A percentile compares a stretch with the other conserved stretches of the same genome.
Conservation (phyloP, 53 echinoderm and acorn worm genomes). For the Actinopyga echinites region DNA sequence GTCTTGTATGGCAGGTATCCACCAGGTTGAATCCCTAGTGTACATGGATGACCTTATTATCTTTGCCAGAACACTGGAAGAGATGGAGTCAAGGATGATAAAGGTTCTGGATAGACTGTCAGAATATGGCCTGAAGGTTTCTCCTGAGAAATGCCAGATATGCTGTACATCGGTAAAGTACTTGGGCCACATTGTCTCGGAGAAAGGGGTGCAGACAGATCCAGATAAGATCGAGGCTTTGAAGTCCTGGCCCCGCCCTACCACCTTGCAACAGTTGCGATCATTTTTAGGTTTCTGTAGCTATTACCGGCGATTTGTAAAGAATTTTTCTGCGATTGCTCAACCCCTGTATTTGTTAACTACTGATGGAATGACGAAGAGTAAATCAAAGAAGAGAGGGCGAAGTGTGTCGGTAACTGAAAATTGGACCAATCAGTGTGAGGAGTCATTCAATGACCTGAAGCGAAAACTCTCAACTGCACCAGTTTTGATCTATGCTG, state of each 20-base stretch:
- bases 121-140: constrained; percentile 58
- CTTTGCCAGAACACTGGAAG: constrained; percentile 40
- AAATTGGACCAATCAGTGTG: constrained; percentile 55
- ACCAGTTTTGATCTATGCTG: constrained; percentile 63
- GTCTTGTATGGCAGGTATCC: constrained; percentile 58
- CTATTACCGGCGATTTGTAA: constrained; percentile 60
- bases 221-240: constrained; percentile 42
- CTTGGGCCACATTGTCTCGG: constrained; percentile 57
- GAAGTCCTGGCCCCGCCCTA: constrained; percentile 41
- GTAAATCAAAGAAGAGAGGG: not conserved
- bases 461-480: constrained; percentile 40
- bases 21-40: constrained; percentile 48
- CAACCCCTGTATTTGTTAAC: constrained; percentile 45
- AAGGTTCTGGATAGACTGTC: constrained; percentile 50
- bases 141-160: constrained; percentile 63
- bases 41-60: constrained; percentile 69
- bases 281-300: constrained; percentile 59
- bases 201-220: constrained; percentile 61
- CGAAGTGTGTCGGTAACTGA: constrained; percentile 19
- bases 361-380: constrained; percentile 5
- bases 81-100: constrained; percentile 53
- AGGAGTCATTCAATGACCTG: constrained; percentile 16
- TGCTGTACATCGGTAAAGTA: constrained; percentile 62
- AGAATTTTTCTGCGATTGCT: constrained; percentile 50
- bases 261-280: constrained; percentile 45